Conservation (phyloP, 2,888 invertebrate genomes). For the Mermis nigrescens region DNA sequence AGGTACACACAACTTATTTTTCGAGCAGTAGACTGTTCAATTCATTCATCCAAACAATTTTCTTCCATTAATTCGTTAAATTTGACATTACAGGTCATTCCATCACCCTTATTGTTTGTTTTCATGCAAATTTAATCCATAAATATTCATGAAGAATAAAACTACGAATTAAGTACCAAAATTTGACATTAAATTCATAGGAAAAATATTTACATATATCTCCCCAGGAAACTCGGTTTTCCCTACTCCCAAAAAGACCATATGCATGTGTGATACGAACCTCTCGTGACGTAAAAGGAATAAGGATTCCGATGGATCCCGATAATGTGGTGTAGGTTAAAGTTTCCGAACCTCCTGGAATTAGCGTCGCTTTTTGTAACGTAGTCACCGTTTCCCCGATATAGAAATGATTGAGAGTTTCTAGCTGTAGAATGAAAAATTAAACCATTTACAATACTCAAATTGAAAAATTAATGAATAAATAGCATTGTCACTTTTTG, state of each 20-base stretch:
- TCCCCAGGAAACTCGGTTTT: neutral
- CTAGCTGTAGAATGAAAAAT: slow-evolving; percentile 36
- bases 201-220: too few species aligned
- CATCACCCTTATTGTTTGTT: too few species aligned
- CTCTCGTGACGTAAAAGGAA: slow-evolving; percentile 75
- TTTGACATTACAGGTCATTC: too few species aligned
- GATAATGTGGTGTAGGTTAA: slow-evolving; percentile 85
- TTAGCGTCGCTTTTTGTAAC: slow-evolving; percentile 68
- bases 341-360: slow-evolving; percentile 91
- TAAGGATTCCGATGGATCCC: slow-evolving; percentile 71
- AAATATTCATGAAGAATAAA: too few species aligned
- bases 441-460: neutral
- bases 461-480: too few species aligned
- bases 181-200: too few species aligned
- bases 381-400: slow-evolving; percentile 86
- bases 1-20: too few species aligned
- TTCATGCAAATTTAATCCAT: too few species aligned
- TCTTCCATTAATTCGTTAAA: too few species aligned
- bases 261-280: slow-evolving; percentile 20
- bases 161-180: too few species aligned
- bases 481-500: slow-evolving; percentile 52
- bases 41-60: too few species aligned
- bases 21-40: too few species aligned
- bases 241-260: neutral
- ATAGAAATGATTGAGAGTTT: slow-evolving; percentile 75